Evolutionary conservation across 2,888 invertebrate genomes (phyloP), one percentile per base, ranked within the genome.

Genomic region (Leptopilina myrica): DNA sequence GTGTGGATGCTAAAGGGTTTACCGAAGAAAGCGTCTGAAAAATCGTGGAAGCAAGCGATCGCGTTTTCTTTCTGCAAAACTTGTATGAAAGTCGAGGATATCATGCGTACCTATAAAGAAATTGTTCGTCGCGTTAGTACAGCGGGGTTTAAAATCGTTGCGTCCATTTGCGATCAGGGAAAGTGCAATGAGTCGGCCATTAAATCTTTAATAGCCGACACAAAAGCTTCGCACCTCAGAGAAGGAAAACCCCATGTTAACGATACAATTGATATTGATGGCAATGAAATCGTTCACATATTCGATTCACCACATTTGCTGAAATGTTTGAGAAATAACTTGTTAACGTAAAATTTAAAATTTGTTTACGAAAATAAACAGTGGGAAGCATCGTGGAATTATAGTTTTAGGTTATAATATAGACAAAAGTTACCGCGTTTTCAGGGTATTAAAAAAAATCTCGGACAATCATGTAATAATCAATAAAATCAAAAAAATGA

Each of bases 111-210:
- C 2, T 59, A 59, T 6, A 59, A 59, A n/a, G 59, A 59, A 59
- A 59, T 59, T n/a, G 59, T n/a, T 14, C 59, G 14, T 6, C 14
- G 59, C 6, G 59, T 59, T 59, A 59, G n/a, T 59, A 6, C 14
- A n/a, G 14, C 59, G n/a, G 59, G 59, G 6, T 59, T 59, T 59
- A 59, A 59, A 59, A 59, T 59, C n/a, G 14, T 59, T 59, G 59
- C 12, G n/a, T 59, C 2, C n/a, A n/a, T 59, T 59, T 59, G n/a
- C n/a, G 59, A 59, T n/a, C 59, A 59, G n/a, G 14, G 5, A 59
- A 12, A 14, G 2, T 14, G 4, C 6, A 59, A 59, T 59, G 59
- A 14, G 14, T 6, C 4, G n/a, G n/a, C 14, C 14, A 59, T 59
- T 6, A 59, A 14, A 14, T 59, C 59, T 14, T n/a, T 59, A n/a